Base-by-base conservation (phyloP, 2,113 vertebrate species). In the Caracal caracal region DNA sequence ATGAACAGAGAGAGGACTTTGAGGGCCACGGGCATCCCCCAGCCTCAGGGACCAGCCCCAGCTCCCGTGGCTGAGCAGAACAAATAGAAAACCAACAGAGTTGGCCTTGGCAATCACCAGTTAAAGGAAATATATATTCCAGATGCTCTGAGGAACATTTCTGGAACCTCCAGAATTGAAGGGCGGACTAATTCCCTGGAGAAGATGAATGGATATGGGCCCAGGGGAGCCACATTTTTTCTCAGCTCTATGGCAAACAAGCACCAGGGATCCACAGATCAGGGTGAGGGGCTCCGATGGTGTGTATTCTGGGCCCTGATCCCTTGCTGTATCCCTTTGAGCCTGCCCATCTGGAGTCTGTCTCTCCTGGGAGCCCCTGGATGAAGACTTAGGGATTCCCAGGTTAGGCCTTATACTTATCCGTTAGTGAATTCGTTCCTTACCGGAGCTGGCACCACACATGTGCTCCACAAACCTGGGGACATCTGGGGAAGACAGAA, bases 91-190 rank as follows among this genome's bases (percentile, higher is more conserved):
- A 49, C 40, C 75, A 71, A 83, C 35, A 53, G 86, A 59, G 83
- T 51, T 17, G 33, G 75, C 88, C 43, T 90, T 95, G 73, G 75
- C 86, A 92, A 47, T 93, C 90, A 92, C 70, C 59, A 43, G 93
- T 76, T 56, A 80, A 66, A 84, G 83, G 51, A 87, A 92, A 97
- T 96, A 92, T 88, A 88, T 73, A 95, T 95, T 97, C 94, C 93
- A 97, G 97, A 96, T 97, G 89, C 93, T 95, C 88, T 3, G 33
- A 92, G 78, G 73, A 88, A 86, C 35, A 12, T 87, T 96, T 93
- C 59, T 83, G 70, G n/a, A 96, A 65, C 56, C 84, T 79, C 80
- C 40, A 78, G 81, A 92, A n/a, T 88, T 65, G 79, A 91, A 96
- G 90, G 66, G 95, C 2, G 1, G 90, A 87, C 83, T 83, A 87